Percentiles rank a stretch among this genome's conserved stretches.
These are phyloP conservation scores for Panthera uncia DNA, from an alignment of 2,113 vertebrate genomes.

Conservation along the genomic window DNA sequence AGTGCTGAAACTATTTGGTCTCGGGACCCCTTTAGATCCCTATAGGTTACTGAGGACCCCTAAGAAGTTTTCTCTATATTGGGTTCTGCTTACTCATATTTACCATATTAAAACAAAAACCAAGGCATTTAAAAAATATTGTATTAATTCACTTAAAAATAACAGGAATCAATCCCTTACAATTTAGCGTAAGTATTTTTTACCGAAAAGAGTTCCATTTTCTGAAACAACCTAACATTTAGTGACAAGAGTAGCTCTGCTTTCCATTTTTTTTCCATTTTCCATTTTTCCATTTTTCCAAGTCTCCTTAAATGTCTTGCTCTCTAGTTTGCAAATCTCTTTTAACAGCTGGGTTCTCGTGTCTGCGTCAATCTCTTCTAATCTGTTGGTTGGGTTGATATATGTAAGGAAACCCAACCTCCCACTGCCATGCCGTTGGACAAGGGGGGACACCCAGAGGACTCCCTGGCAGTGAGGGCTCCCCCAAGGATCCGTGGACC, in stretches of 20 bases:
- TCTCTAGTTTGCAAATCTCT: background rate
- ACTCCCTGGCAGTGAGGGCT: no score
- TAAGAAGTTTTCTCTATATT: background rate
- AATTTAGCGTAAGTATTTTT: background rate
- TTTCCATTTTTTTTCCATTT: background rate
- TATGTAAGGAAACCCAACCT: background rate
- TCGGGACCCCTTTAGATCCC: background rate
- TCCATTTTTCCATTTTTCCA: background rate
- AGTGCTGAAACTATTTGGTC: background rate
- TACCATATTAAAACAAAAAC: background rate
- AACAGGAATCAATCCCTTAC: background rate
- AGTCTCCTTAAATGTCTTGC: background rate
- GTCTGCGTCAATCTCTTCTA: background rate
- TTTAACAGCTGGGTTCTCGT: background rate
- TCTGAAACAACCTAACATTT: background rate
- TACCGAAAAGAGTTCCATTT: background rate
- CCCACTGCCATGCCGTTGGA: background rate
- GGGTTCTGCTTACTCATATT: background rate
- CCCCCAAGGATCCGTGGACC: background rate
- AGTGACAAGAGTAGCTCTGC: background rate
- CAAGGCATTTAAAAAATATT: background rate
- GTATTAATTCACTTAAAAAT: constrained; percentile 4
- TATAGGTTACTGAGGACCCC: background rate
- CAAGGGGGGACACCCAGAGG: background rate
- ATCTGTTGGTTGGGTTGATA: background rate